These are phyloP conservation scores for Cyaniris semiargus DNA, from an alignment of 2,888 invertebrate species.

Conservation along the genomic window DNA sequence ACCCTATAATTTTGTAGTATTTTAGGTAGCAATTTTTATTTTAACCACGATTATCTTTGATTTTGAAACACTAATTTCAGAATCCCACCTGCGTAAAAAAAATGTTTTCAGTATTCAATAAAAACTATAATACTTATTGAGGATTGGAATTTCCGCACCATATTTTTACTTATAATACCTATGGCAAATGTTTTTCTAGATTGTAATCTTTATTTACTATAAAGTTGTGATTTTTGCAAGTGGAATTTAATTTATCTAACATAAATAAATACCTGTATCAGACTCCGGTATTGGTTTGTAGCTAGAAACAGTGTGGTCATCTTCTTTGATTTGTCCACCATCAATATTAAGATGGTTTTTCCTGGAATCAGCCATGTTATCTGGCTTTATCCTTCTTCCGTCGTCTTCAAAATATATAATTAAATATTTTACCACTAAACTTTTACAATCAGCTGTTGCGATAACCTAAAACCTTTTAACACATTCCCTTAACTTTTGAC, in stretches of 20 bases:
- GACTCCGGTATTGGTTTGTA: conserved; percentile 82
- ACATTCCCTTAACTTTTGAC: background rate
- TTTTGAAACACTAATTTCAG: background rate
- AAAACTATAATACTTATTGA: background rate
- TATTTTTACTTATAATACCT: background rate
- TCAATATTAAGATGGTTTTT: conserved; percentile 71
- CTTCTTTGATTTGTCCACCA: conserved; percentile 74
- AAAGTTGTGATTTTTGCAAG: background rate
- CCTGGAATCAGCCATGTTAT: conserved; percentile 67
- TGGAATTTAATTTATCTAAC: conserved; percentile 25
- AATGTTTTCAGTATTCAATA: background rate
- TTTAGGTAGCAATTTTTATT: background rate
- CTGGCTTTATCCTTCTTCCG: conserved; percentile 38
- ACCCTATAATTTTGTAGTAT: background rate
- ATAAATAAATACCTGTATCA: conserved; percentile 69
- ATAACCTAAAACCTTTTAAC: background rate
- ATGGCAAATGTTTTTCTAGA: too few relatives aligned
- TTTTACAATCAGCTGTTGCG: background rate
- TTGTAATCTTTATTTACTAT: too few relatives aligned
- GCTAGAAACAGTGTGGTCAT: conserved; percentile 66
- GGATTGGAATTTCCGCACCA: background rate
- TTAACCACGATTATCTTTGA: too few relatives aligned
- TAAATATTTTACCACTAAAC: background rate
- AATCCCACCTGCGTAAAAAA: background rate
- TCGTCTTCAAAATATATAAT: background rate